phyloP scores from a whole-genome alignment of 1,140 invertebrate genomes.

The Rhagoletis pomonella region DNA sequence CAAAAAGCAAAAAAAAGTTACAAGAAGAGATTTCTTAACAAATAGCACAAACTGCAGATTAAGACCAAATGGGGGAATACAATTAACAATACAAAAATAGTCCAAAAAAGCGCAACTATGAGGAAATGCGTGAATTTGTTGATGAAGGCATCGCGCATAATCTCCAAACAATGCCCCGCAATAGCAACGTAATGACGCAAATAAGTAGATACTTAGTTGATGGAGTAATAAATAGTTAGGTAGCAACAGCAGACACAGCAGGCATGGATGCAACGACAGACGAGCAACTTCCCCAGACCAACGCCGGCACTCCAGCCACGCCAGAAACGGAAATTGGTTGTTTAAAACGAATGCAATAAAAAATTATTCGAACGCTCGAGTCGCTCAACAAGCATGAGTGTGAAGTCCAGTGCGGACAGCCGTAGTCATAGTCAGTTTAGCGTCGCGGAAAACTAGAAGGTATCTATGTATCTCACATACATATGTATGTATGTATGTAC shows the following conservation, averaged over 20 bases:
- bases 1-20: background rate
- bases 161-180: background rate
- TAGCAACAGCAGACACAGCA: conserved; percentile 1
- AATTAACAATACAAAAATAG: background rate
- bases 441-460: background rate
- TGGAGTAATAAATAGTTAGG: conserved; percentile 47
- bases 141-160: background rate
- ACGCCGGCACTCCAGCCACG: background rate
- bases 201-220: conserved; percentile 38
- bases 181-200: conserved; percentile 34
- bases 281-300: background rate
- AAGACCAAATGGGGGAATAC: background rate
- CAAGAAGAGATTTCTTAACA: background rate
- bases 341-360: conserved; percentile 42
- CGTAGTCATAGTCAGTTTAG: background rate
- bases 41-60: background rate
- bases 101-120: background rate
- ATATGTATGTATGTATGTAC: background rate
- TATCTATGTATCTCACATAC: background rate
- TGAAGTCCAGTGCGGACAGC: background rate
- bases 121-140: conserved; percentile 28
- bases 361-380: background rate
- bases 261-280: background rate
- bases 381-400: background rate
- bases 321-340: conserved; percentile 43